These are phyloP conservation scores for Lepidiolamprologus cunningtoni DNA, from an alignment of 2,113 vertebrate species.

Conservation along the genomic window DNA sequence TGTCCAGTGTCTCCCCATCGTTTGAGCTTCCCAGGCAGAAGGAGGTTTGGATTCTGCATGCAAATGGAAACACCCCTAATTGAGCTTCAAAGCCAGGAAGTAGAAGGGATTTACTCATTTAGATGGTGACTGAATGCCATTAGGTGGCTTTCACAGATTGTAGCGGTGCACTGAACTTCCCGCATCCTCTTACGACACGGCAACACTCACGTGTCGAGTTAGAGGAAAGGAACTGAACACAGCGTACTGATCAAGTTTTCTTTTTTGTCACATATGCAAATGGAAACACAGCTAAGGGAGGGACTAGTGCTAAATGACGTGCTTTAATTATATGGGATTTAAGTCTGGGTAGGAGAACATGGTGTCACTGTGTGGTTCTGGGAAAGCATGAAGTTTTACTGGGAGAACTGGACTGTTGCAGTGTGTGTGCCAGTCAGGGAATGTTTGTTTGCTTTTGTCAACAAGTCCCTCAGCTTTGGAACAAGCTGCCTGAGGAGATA, in stretches of 20 bases:
- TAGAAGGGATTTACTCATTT: neutral
- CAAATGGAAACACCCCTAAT: conserved; percentile 13
- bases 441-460: neutral
- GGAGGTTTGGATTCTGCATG: conserved; percentile 32
- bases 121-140: conserved; percentile 16
- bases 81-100: conserved; percentile 1
- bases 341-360: neutral
- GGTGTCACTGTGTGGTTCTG: neutral
- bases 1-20: conserved; percentile 43
- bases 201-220: neutral
- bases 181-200: neutral
- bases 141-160: conserved; percentile 1
- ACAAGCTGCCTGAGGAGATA: neutral
- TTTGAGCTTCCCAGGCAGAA: conserved; percentile 45
- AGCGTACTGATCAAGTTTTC: neutral
- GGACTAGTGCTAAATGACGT: neutral
- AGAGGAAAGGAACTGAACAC: neutral
- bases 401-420: neutral
- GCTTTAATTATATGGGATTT: neutral
- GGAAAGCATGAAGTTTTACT: neutral
- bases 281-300: neutral
- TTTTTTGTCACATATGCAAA: neutral
- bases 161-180: neutral
- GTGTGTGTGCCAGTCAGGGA: neutral
- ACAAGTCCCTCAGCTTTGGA: neutral